Evolutionary conservation across 2,888 invertebrate genomes (phyloP).

Genomic region (Eristalis tenax): DNA sequence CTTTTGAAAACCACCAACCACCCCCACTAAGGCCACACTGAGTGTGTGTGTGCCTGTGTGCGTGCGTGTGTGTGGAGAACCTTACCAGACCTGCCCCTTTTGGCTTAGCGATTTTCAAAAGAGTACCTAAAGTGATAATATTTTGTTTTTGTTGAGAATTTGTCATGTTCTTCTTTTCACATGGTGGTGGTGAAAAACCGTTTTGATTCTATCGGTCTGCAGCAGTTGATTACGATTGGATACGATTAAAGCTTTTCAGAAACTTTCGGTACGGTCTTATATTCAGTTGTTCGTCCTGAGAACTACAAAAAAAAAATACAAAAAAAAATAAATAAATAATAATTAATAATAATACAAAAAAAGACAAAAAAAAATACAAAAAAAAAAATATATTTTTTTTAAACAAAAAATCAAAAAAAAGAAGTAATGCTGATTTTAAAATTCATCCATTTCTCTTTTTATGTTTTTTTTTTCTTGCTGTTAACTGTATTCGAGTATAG

Average conservation of each 20-base stretch:
- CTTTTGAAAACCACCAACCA: neutral
- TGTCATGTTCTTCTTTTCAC: slow-evolving; percentile 48
- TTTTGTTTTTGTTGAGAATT: slow-evolving; percentile 58
- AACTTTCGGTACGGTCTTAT: slow-evolving; percentile 71
- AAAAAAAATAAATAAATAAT: slow-evolving; percentile 20
- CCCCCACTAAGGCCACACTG: neutral
- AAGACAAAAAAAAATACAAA: slow-evolving; percentile 13
- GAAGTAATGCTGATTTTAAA: neutral
- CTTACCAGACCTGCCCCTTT: neutral
- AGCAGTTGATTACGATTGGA: slow-evolving; percentile 55
- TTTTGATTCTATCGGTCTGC: slow-evolving; percentile 50
- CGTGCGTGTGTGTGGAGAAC: neutral
- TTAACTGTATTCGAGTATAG: neutral
- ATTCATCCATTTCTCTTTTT: neutral
- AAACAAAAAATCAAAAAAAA: slow-evolving; percentile 5
- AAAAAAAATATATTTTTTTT: slow-evolving; percentile 29
- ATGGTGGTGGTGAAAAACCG: slow-evolving; percentile 58
- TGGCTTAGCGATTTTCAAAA: slow-evolving; percentile 25
- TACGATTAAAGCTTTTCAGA: slow-evolving; percentile 66
- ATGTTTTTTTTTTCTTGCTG: neutral
- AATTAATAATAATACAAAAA: neutral
- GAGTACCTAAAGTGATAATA: slow-evolving; percentile 47
- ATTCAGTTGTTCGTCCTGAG: slow-evolving; percentile 65
- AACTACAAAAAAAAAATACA: slow-evolving; percentile 15
- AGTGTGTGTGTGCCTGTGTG: too few relatives aligned